Base-by-base conservation (phyloP, 1,140 invertebrate genomes). In the Macrostomum lignano region DNA sequence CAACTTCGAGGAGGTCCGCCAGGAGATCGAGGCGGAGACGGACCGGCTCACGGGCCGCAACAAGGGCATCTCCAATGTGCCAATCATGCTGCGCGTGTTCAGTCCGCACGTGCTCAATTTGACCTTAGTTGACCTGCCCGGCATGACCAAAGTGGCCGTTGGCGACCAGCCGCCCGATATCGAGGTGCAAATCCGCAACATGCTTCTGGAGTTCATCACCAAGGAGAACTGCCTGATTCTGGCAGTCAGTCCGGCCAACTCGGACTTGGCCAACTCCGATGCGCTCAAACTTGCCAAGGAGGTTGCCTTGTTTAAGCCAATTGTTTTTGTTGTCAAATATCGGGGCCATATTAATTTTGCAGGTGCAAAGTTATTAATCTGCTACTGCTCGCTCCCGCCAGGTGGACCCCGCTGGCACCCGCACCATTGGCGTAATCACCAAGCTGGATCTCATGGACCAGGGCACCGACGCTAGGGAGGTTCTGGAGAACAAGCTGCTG, bases 401-500 rank as follows among this genome's bases (percentile, higher is more conserved):
- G n/a, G 75, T 84, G 3, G 84, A 93, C 62, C 73, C 74, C 9
- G 25, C 20, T 15, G 34, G 34, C 5, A 37, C 63, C 28, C 69
- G 91, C 44, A 96, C 88, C 6, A 96, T 98, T 59, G 91, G 91
- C 55, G 91, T 98, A 9, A 82, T 98, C 35, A 98, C 91, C 26
- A 98, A 98, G 58, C 60, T 98, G 33, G 91, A 98, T 68, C 66
- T 98, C 49, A 96, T 98, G 88, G 91, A 98, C 52, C 82, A 96
- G 51, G 91, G 91, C 20, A 98, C 88, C 17, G 88, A 98, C 66
- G 88, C 88, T 7, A 66, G 79, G 33, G 88, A 98, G 44, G 79
- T 96, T 41, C 63, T 98, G 36, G 88, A 98, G 60, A 98, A 98
- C 60, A 84, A 82, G 58, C 60, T 94, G 33, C 62, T 98, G 36